Evolutionary conservation across 2,888 invertebrate species (phyloP), one percentile per base, ranked within the genome.

Genomic region (Ectemnius continuus): DNA sequence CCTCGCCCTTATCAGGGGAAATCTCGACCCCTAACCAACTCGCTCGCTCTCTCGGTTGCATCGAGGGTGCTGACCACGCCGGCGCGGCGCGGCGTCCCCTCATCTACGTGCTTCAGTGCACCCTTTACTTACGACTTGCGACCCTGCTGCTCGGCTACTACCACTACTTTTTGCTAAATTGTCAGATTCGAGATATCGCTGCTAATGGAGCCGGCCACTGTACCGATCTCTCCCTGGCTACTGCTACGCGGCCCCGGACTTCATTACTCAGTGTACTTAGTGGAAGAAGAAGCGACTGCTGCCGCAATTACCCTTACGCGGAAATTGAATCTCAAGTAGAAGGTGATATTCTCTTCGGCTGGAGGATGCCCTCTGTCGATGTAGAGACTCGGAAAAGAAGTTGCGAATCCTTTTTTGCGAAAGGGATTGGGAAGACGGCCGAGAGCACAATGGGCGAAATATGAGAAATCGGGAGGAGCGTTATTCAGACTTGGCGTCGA

Each of bases 1-100:
- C 80, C 80, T 76, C 75, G 81, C 76, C 82, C 79, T 36, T 83
- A 85, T 85, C 82, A 78, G 77, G 78, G 79, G 81, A 80, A 84
- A 83, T 83, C 84, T 81, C 84, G 73, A 66, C 46, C 61, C 36
- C 61, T 56, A 75, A 75, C 75, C 79, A n/a, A n/a, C n/a, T n/a
- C n/a, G 73, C 67, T 67, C 67, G 67, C 71, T 58, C 71, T 58
- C n/a, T 16, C 52, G 52, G 69, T 67, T 57, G 69, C 70, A 69
- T 47, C 64, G 73, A 79, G 79, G 79, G 83, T 72, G 81, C 80
- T 80, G 80, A 80, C 80, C 80, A 71, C 67, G 67, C 78, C 36
- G 64, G 57, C n/a, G n/a, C n/a, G n/a, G n/a, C n/a, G n/a, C n/a
- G n/a, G n/a, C 61, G 69, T 61, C 61, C 70, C 73, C 61, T 65